Percentiles rank a stretch among this genome's conserved stretches.
These are phyloP conservation scores for Scolopax rusticola DNA, from an alignment of 2,797 vertebrate genomes.

Conservation along the genomic window DNA sequence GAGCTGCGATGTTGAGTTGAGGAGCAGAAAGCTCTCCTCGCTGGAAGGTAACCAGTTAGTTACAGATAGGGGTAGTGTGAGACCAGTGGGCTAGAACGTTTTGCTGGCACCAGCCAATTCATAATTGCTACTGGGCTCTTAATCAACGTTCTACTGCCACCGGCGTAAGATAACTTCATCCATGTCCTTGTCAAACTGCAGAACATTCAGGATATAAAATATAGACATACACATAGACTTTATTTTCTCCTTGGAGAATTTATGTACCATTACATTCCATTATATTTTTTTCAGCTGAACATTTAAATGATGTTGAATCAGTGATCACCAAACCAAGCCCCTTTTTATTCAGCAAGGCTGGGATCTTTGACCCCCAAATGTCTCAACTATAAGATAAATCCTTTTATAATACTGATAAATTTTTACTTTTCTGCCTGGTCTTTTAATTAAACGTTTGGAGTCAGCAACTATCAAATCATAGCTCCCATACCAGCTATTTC, in stretches of 20 bases:
- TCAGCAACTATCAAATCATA: conserved; percentile 1
- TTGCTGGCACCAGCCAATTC: neutral
- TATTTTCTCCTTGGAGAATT: conserved; percentile 71
- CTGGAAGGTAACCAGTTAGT: neutral
- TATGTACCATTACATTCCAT: conserved; percentile 68
- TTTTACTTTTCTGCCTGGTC: neutral
- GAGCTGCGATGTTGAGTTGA: accelerated
- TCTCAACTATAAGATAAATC: neutral
- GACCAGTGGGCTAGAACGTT: neutral
- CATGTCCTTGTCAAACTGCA: conserved; percentile 61
- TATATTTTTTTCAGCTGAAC: neutral
- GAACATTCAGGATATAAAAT: conserved; percentile 41
- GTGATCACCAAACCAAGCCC: conserved; percentile 26
- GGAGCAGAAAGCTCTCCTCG: neutral
- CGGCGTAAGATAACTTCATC: conserved; percentile 6
- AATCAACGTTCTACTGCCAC: neutral
- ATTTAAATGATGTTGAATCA: conserved; percentile 50
- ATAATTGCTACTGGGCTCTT: neutral
- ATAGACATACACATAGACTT: conserved; percentile 33
- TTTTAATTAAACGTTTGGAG: conserved; percentile 44
- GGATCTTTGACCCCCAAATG: conserved; percentile 21
- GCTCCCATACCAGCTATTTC: neutral
- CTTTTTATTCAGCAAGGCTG: conserved; percentile 38
- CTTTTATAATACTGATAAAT: conserved; percentile 8
- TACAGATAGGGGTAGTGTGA: accelerated